A percentile compares a stretch with the other conserved stretches of the same genome.
These are phyloP conservation scores for Thalpophila matura DNA, from an alignment of 2,888 invertebrate genomes.

Conservation along the genomic window DNA sequence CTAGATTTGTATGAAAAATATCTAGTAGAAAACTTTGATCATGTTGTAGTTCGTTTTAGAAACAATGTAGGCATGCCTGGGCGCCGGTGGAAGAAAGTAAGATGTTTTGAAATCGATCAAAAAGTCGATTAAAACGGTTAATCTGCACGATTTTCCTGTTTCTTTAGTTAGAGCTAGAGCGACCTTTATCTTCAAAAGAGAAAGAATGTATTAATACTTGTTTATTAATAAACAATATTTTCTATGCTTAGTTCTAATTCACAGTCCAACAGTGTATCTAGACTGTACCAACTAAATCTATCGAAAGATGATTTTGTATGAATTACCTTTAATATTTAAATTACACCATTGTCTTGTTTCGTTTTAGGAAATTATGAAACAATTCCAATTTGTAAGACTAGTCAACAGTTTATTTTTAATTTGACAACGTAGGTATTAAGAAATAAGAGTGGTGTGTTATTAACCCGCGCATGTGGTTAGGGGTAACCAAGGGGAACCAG, in stretches of 20 bases:
- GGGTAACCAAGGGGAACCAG: slow-evolving; percentile 30
- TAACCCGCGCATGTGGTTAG: slow-evolving; percentile 2
- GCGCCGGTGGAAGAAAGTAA: slow-evolving; percentile 3
- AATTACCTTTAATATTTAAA: not conserved
- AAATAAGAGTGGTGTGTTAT: slow-evolving; percentile 16
- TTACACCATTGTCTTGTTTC: not conserved
- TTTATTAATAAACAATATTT: too few relatives aligned
- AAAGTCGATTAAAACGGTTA: not conserved
- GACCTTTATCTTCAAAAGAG: slow-evolving; percentile 8
- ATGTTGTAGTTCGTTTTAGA: not conserved
- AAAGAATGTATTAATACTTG: not conserved
- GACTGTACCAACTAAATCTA: not conserved
- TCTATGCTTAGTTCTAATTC: too few relatives aligned
- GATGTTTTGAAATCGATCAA: not conserved
- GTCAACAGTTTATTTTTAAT: slow-evolving; percentile 28
- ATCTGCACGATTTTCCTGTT: slow-evolving; percentile 8
- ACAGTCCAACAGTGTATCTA: too few relatives aligned
- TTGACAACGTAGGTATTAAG: slow-evolving; percentile 26
- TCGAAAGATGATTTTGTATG: not conserved
- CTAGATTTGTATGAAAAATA: too few relatives aligned
- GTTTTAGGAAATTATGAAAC: slow-evolving; percentile 19
- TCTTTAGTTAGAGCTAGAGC: slow-evolving; percentile 4
- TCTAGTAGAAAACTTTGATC: not conserved
- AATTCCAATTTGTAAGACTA: slow-evolving; percentile 38
- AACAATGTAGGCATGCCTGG: too few relatives aligned